phyloP scores from a whole-genome alignment of 2,797 vertebrate species.

The Pempheris klunzingeri region DNA sequence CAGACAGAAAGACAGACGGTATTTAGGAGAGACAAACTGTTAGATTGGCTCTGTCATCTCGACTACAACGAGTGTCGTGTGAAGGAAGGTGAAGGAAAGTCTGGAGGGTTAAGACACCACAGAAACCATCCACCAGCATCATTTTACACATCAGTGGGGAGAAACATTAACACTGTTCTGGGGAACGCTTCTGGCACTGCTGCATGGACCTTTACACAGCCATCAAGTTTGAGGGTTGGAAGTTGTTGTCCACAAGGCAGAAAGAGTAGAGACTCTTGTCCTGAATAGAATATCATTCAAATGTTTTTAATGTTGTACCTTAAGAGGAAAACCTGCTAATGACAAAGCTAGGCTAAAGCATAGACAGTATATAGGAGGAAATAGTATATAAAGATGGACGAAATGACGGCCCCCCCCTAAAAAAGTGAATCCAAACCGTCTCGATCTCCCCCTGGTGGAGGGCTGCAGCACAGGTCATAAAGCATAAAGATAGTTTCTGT shows the following conservation, averaged over 20 bases:
- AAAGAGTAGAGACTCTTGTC: too few relatives aligned
- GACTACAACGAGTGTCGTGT: slow-evolving; percentile 7
- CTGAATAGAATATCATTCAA: neutral
- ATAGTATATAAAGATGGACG: too few relatives aligned
- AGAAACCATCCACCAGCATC: slow-evolving; percentile 31
- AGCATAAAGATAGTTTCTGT: too few relatives aligned
- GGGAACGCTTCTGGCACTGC: neutral
- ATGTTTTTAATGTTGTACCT: neutral
- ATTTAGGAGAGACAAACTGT: slow-evolving; percentile 27
- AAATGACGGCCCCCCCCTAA: too few relatives aligned
- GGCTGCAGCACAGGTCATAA: too few relatives aligned
- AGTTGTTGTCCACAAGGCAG: slow-evolving; percentile 1
- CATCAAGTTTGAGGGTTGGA: slow-evolving; percentile 13
- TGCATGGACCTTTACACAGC: neutral
- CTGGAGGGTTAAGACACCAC: neutral
- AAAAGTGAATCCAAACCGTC: too few relatives aligned
- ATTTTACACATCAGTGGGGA: slow-evolving; percentile 25
- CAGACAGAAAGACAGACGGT: slow-evolving; percentile 48
- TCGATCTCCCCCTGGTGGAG: too few relatives aligned
- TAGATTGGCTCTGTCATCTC: slow-evolving; percentile 1
- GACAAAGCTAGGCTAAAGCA: too few relatives aligned
- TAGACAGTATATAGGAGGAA: too few relatives aligned
- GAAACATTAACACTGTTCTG: slow-evolving; percentile 15
- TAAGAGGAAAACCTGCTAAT: neutral
- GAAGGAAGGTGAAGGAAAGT: neutral